Evolutionary conservation across 2,888 invertebrate genomes (phyloP).

Genomic region (Drosophila algonquin): DNA sequence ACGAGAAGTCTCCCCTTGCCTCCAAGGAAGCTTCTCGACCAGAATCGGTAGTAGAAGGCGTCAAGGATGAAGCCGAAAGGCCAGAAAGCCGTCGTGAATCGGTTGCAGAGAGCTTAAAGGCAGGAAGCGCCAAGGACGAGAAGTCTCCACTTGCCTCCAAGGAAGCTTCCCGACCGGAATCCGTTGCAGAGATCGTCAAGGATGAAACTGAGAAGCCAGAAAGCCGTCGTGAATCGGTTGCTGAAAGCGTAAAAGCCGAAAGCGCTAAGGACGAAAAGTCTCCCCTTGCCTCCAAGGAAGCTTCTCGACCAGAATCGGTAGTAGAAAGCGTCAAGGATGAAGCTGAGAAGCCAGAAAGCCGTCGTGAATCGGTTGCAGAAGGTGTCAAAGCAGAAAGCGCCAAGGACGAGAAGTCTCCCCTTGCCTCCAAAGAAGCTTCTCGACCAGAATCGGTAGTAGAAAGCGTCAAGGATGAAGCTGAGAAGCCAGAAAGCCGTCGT

Average conservation of each 20-base stretch:
- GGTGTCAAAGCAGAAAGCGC: slow-evolving; percentile 23
- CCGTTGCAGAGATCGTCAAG: slow-evolving; percentile 25
- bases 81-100: slow-evolving; percentile 10
- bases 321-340: slow-evolving; percentile 37
- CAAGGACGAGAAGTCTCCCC: slow-evolving; percentile 35
- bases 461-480: slow-evolving; percentile 23
- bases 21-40: slow-evolving; percentile 41
- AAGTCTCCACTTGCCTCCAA: slow-evolving; percentile 22
- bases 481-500: slow-evolving; percentile 13
- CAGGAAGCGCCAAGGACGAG: slow-evolving; percentile 11
- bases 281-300: slow-evolving; percentile 26
- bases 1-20: slow-evolving; percentile 23
- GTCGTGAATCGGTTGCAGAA: slow-evolving; percentile 33
- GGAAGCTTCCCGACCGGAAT: slow-evolving; percentile 47
- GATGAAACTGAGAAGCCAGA: slow-evolving; percentile 19
- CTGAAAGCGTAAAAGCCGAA: slow-evolving; percentile 22
- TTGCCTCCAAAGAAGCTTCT: slow-evolving; percentile 30
- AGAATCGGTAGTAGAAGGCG: slow-evolving; percentile 30
- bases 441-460: slow-evolving; percentile 38
- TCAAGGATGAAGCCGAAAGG: slow-evolving; percentile 7
- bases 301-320: slow-evolving; percentile 72
- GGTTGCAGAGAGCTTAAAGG: slow-evolving; percentile 17
- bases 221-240: slow-evolving; percentile 26
- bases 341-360: slow-evolving; percentile 14
- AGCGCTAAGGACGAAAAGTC: slow-evolving; percentile 31